These are phyloP conservation scores for Habropoda laboriosa DNA, from an alignment of 1,140 invertebrate genomes.

Conservation along the genomic window DNA sequence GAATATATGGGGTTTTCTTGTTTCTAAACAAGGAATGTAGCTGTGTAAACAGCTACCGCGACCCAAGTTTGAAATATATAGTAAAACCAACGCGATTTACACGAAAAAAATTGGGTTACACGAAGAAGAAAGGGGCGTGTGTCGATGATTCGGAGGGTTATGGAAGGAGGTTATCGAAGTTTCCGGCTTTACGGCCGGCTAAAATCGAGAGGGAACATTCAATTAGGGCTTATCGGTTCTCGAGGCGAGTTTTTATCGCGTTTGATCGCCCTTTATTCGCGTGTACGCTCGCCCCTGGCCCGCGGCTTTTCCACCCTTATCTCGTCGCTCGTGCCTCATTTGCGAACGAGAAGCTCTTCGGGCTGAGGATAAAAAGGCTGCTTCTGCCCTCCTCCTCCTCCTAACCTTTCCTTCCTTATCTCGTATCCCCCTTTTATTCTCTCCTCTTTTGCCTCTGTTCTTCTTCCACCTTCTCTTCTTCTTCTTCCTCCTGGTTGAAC, in stretches of 20 bases:
- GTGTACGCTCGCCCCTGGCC: constrained; percentile 37
- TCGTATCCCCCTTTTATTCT: not conserved
- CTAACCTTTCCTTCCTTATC: constrained; percentile 9
- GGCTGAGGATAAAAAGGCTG: constrained; percentile 43
- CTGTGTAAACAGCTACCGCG: no score
- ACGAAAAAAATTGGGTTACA: not conserved
- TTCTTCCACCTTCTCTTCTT: no score
- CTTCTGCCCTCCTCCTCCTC: constrained; percentile 24
- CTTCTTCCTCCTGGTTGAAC: no score
- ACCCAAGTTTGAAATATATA: no score
- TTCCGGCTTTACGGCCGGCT: constrained; percentile 6
- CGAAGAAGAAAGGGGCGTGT: not conserved
- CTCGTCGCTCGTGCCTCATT: constrained; percentile 64
- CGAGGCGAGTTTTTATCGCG: constrained; percentile 63
- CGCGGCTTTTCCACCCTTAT: constrained; percentile 57
- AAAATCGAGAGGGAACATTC: constrained; percentile 58
- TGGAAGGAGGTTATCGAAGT: constrained; percentile 10
- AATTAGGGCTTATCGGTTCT: constrained; percentile 66
- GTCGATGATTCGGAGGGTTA: not conserved
- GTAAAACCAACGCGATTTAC: no score
- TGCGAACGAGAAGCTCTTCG: constrained; percentile 54
- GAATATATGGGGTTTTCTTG: no score
- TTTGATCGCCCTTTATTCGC: constrained; percentile 67
- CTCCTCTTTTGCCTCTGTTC: not conserved
- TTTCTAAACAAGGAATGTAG: no score